phyloP scores from a whole-genome alignment of 2,797 vertebrate genomes.

The Myotis vivesi region DNA sequence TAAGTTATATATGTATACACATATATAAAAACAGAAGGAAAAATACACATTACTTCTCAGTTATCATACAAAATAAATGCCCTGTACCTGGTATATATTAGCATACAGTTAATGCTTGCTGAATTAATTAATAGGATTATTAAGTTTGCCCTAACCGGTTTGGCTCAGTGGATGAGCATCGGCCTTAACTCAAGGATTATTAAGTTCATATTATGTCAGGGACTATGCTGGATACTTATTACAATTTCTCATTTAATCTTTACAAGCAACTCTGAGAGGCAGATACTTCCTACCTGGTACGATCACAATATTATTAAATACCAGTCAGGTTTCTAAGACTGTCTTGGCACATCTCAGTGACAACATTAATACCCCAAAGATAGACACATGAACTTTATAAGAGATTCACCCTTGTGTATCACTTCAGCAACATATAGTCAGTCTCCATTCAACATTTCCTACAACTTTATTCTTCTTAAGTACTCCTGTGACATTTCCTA shows the following conservation, averaged over 20 bases:
- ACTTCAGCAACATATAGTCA: not conserved
- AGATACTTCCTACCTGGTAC: not conserved
- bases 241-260: slow-evolving; percentile 21
- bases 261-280: not conserved
- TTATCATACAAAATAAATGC: not conserved
- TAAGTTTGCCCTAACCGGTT: no score
- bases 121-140: slow-evolving; percentile 28
- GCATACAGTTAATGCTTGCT: not conserved
- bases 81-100: not conserved
- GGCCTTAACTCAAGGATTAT: no score
- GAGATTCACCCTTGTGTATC: not conserved
- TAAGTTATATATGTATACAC: not conserved
- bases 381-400: not conserved
- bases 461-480: slow-evolving; percentile 8
- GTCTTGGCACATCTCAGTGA: not conserved
- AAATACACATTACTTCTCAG: not conserved
- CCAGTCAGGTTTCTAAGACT: not conserved
- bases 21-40: not conserved
- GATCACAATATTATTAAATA: not conserved
- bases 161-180: no score
- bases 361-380: not conserved
- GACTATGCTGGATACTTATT: not conserved
- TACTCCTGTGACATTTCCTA: not conserved
- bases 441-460: not conserved
- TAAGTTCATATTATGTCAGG: not conserved